These are phyloP conservation scores for Drosophila seclusa DNA, from an alignment of 2,888 invertebrate genomes.

Conservation along the genomic window DNA sequence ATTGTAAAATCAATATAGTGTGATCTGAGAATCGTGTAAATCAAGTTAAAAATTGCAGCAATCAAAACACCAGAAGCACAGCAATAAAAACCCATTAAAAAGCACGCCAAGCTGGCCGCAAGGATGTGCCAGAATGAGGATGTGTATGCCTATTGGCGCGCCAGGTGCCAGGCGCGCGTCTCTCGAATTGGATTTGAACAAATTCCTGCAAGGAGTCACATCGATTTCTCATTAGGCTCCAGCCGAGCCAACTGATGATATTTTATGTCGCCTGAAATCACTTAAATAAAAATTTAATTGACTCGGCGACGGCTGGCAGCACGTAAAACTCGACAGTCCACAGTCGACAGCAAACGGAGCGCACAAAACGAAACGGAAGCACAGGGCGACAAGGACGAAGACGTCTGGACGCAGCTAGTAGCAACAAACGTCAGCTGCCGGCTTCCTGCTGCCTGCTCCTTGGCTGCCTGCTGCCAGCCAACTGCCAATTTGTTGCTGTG, in stretches of 20 bases:
- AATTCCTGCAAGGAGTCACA: constrained; percentile 67
- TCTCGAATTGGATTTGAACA: constrained; percentile 72
- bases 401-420: constrained; percentile 17
- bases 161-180: constrained; percentile 49
- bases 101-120: constrained; percentile 42
- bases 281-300: constrained; percentile 78
- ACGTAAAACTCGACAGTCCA: constrained; percentile 32
- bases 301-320: constrained; percentile 55
- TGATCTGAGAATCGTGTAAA: constrained; percentile 65
- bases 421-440: constrained; percentile 25
- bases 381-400: constrained; percentile 27
- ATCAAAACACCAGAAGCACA: constrained; percentile 78
- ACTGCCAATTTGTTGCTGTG: constrained; percentile 77
- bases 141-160: constrained; percentile 55
- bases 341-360: constrained; percentile 51
- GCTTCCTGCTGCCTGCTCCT: constrained; percentile 12
- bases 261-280: constrained; percentile 76
- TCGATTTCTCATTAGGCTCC: constrained; percentile 77
- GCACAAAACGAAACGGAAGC: constrained; percentile 70
- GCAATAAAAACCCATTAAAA: constrained; percentile 81
- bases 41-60: constrained; percentile 80
- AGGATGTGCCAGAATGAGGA: constrained; percentile 35
- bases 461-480: constrained; percentile 20
- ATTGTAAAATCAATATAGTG: constrained; percentile 81
- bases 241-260: constrained; percentile 54